phyloP scores from a whole-genome alignment of 2,113 vertebrate species.

The Natator depressus region DNA sequence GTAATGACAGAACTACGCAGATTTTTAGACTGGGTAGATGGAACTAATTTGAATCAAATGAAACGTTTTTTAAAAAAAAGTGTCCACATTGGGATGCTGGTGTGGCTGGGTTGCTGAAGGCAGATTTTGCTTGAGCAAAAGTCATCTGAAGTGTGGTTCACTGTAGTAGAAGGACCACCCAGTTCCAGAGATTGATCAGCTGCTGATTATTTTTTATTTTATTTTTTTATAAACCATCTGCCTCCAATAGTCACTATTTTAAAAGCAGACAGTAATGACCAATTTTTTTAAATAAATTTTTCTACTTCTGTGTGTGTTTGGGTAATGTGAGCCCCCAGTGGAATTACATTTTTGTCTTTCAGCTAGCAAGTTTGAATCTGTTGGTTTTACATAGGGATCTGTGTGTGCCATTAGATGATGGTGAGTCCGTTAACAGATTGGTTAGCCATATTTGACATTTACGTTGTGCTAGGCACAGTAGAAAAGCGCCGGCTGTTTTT shows the following conservation, averaged over 20 bases:
- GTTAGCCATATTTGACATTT: not conserved
- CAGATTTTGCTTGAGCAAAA: not conserved
- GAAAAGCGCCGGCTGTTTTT: no score
- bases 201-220: not conserved
- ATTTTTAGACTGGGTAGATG: not conserved
- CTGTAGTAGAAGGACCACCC: not conserved
- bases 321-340: not conserved
- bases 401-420: not conserved
- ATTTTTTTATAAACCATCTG: not conserved
- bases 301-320: not conserved
- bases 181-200: no score
- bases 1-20: not conserved
- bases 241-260: not conserved
- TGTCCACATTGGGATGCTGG: not conserved
- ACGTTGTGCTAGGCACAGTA: not conserved
- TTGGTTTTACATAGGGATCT: conserved; percentile 16
- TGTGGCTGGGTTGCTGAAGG: not conserved
- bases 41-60: not conserved
- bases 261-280: no score
- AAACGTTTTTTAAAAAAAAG: not conserved
- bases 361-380: not conserved
- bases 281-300: no score
- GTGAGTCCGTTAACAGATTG: not conserved
- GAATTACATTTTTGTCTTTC: not conserved
- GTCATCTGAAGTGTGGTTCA: not conserved